A percentile compares a stretch with the other conserved stretches of the same genome.
Conservation (phyloP, 1,140 invertebrate genomes). For the Macrocentrus cingulum region DNA sequence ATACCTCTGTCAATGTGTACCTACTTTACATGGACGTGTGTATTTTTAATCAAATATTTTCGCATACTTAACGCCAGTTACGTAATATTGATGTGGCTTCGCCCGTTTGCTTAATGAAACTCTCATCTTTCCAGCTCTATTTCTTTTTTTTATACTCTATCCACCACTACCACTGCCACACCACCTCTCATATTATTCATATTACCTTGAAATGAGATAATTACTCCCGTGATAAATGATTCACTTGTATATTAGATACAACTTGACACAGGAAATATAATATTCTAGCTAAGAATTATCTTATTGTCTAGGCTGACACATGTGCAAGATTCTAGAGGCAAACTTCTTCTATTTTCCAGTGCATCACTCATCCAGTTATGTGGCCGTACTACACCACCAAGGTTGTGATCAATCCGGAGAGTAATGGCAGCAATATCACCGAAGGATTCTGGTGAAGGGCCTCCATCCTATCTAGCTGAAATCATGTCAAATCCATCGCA, state of each 20-base stretch:
- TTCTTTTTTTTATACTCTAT: neutral
- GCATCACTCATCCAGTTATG: slow-evolving; percentile 39
- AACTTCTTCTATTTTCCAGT: slow-evolving; percentile 17
- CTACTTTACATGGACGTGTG: slow-evolving; percentile 14
- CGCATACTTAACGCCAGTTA: slow-evolving; percentile 40
- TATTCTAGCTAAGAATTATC: too few relatives aligned
- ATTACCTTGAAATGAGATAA: slow-evolving; percentile 22
- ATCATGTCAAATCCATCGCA: slow-evolving; percentile 54
- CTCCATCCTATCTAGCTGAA: slow-evolving; percentile 45
- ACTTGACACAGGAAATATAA: too few relatives aligned
- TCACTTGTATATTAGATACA: slow-evolving; percentile 10
- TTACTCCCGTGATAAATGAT: slow-evolving; percentile 9
- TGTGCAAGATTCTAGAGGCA: neutral
- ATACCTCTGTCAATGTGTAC: neutral
- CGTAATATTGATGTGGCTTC: slow-evolving; percentile 42
- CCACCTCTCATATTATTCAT: neutral
- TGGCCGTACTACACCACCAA: slow-evolving; percentile 38
- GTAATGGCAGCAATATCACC: slow-evolving; percentile 52
- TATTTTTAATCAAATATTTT: slow-evolving; percentile 45
- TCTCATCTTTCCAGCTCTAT: slow-evolving; percentile 6
- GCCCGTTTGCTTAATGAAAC: slow-evolving; percentile 18
- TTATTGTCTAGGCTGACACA: too few relatives aligned
- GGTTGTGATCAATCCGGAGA: slow-evolving; percentile 39
- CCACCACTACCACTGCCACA: neutral
- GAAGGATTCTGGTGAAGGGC: slow-evolving; percentile 52